Base-by-base conservation (phyloP, 2,888 invertebrate species). In the Unio delphinus region DNA sequence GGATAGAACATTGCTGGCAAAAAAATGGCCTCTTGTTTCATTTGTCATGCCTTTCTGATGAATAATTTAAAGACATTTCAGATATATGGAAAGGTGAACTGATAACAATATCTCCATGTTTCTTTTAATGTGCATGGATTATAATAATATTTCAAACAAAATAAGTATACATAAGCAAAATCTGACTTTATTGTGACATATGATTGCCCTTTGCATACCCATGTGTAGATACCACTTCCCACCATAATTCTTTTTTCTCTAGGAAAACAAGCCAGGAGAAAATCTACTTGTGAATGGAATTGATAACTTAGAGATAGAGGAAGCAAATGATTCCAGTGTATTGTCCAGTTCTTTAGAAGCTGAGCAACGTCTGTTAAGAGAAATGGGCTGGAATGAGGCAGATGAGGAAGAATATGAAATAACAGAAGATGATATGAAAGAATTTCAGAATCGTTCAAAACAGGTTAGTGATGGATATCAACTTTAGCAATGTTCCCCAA, bases 321-420 rank as follows among this genome's bases (percentile, higher is more conserved):
- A 79, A 57, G 68, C 73, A 56, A 69, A 71, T 61, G 74, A 80
- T 61, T 45, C 45, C 1, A 72, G 75, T 64, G 67, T 86, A 61
- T 79, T 90, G 55, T 89, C 89, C 59, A 89, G 89, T 74, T 89
- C 90, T 20, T 76, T 89, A 60, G 90, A 90, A 71, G 88, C 89
- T 65, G 90, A 90, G 80, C 87, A 88, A 69, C 85, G 88, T 69
- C 81, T 90, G 64, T 76, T 90, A 63, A 82, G 88, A 63, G 89
- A 89, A 78, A 90, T 90, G 90, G 90, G 90, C 20, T 90, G 90
- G 90, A 89, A 87, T 70, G 90, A 88, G 77, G 82, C 83, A 23
- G 90, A 90, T 70, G 86, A 89, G 65, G 89, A 85, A 61, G 87
- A 87, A 63, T 89, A 89, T 69, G 89, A 86, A 60, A 86, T 90